Evolutionary conservation across 2,113 vertebrate genomes (phyloP).

Genomic region (Plectropomus leopardus): DNA sequence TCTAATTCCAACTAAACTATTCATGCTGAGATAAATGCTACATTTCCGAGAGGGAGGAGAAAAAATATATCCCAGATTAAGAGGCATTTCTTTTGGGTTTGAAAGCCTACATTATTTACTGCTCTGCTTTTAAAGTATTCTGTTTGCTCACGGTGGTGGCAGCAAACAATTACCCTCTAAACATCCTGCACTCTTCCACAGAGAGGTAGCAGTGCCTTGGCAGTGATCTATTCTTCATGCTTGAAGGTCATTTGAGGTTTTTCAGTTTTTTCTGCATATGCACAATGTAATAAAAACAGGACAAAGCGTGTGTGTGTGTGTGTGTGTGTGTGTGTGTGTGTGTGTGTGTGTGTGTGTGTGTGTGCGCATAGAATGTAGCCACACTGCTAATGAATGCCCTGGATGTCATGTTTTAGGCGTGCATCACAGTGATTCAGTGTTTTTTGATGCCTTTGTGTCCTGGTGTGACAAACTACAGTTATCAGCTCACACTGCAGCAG

Average conservation of each 20-base stretch:
- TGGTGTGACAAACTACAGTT: conserved; percentile 21
- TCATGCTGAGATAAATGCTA: conserved; percentile 62
- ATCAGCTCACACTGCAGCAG: neutral
- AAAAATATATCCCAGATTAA: conserved; percentile 38
- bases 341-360: neutral
- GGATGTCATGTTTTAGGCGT: conserved; percentile 4
- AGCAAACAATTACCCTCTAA: conserved; percentile 55
- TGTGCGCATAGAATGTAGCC: conserved; percentile 6
- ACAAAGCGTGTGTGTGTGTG: neutral
- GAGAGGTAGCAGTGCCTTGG: conserved; percentile 3
- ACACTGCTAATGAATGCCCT: conserved; percentile 3
- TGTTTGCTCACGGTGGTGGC: conserved; percentile 38
- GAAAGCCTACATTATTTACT: conserved; percentile 50
- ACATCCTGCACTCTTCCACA: conserved; percentile 13
- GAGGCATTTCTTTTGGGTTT: conserved; percentile 31
- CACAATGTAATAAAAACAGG: conserved; percentile 12
- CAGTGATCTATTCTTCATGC: conserved; percentile 15
- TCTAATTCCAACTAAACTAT: conserved; percentile 43
- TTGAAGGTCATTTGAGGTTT: conserved; percentile 29
- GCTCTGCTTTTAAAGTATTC: conserved; percentile 58
- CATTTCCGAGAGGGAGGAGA: conserved; percentile 42
- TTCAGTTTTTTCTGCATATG: conserved; percentile 1
- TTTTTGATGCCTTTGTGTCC: conserved; percentile 37
- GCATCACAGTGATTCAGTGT: conserved; percentile 11
- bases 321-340: neutral